Evolutionary conservation across 2,888 invertebrate species (phyloP).

Genomic region (Spisula solida): DNA sequence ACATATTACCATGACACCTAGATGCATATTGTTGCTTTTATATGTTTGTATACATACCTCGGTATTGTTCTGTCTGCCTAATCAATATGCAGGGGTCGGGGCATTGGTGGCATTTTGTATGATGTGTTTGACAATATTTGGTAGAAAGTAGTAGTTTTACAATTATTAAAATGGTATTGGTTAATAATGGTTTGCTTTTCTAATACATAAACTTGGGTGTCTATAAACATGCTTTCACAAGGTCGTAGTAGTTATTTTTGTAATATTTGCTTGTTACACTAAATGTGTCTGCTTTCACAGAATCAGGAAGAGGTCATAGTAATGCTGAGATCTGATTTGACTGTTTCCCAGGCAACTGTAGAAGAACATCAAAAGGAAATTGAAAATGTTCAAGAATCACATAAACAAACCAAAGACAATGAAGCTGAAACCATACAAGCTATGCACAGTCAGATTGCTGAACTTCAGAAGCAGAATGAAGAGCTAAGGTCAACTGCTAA

Average conservation of each 20-base stretch:
- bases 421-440: slow-evolving; percentile 65
- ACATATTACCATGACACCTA: slow-evolving; percentile 1
- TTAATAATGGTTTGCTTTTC: neutral
- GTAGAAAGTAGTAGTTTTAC: neutral
- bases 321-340: slow-evolving; percentile 63
- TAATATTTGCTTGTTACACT: neutral
- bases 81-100: neutral
- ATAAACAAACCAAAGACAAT: slow-evolving; percentile 57
- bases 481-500: slow-evolving; percentile 48
- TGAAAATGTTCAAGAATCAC: slow-evolving; percentile 63
- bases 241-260: neutral
- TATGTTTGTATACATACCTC: neutral
- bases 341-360: slow-evolving; percentile 50
- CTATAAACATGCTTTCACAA: neutral
- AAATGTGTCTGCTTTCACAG: slow-evolving; percentile 53
- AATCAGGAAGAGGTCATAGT: slow-evolving; percentile 64
- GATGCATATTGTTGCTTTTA: slow-evolving; percentile 10
- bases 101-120: neutral
- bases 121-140: neutral
- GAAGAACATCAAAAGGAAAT: slow-evolving; percentile 66
- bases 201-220: neutral
- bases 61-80: neutral
- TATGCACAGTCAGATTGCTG: slow-evolving; percentile 61
- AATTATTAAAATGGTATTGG: neutral
- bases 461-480: slow-evolving; percentile 63